Conservation (phyloP, 2,888 invertebrate species). For the Octonoba sinensis region DNA sequence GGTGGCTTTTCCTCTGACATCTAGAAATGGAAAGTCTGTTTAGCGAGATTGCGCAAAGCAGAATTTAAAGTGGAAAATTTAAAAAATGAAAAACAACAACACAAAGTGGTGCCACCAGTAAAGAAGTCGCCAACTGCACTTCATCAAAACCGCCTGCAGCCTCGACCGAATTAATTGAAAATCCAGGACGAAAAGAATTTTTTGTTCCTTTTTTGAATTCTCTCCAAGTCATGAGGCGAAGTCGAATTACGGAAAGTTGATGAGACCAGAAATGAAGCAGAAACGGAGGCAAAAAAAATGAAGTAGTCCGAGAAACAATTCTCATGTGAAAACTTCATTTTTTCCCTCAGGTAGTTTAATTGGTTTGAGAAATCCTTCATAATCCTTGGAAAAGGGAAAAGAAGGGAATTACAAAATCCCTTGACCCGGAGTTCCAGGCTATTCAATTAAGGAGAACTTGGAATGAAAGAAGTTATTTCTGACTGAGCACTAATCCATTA, state of each 20-base stretch:
- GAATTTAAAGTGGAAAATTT: too few species aligned
- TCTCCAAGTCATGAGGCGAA: not conserved
- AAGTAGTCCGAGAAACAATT: not conserved
- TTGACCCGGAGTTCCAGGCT: not conserved
- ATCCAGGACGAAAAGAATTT: not conserved
- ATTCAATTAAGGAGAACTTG: slow-evolving; percentile 1
- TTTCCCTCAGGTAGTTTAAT: slow-evolving; percentile 8
- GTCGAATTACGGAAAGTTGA: slow-evolving; percentile 3
- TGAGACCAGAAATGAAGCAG: slow-evolving; percentile 6
- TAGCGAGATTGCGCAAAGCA: too few species aligned
- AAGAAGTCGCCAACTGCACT: not conserved
- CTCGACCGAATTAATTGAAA: not conserved
- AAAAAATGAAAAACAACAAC: too few species aligned
- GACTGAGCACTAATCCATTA: slow-evolving; percentile 4
- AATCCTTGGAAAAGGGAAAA: slow-evolving; percentile 3
- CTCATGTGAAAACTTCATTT: slow-evolving; percentile 4
- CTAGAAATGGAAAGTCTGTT: too few species aligned
- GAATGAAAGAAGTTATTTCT: slow-evolving; percentile 6
- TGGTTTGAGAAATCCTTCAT: slow-evolving; percentile 8
- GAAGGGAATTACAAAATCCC: slow-evolving; percentile 1
- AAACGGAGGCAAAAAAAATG: not conserved
- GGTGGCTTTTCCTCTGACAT: too few species aligned
- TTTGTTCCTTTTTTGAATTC: not conserved
- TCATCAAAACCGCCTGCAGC: not conserved
- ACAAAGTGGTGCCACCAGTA: too few species aligned